Evolutionary conservation across 2,888 invertebrate genomes (phyloP).

Genomic region (Plebejus anna): DNA sequence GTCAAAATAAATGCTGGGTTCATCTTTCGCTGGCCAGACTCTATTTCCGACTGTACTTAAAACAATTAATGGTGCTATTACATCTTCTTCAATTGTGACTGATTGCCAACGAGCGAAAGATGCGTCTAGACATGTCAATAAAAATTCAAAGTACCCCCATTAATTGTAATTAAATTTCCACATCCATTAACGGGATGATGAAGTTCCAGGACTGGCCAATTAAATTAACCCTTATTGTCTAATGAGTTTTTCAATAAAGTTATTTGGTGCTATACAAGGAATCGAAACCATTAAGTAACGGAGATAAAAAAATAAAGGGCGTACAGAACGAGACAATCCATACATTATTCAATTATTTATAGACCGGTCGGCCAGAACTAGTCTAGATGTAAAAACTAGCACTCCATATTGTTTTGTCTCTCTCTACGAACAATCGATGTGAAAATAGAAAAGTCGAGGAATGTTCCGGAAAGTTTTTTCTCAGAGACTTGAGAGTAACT

Average conservation of each 20-base stretch:
- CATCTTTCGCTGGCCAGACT: no score
- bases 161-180: background rate
- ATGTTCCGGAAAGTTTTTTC: slow-evolving; percentile 19
- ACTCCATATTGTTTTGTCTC: slow-evolving; percentile 31
- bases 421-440: slow-evolving; percentile 30
- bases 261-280: slow-evolving; percentile 8
- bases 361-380: slow-evolving; percentile 42
- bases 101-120: slow-evolving; percentile 30
- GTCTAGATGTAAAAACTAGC: slow-evolving; percentile 33
- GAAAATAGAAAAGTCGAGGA: background rate
- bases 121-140: slow-evolving; percentile 10
- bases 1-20: no score
- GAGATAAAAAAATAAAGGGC: slow-evolving; percentile 13
- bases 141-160: background rate
- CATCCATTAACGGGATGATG: background rate
- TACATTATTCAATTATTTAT: slow-evolving; percentile 57
- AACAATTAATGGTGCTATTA: background rate
- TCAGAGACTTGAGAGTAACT: background rate
- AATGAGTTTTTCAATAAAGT: slow-evolving; percentile 26
- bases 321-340: slow-evolving; percentile 38
- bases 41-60: background rate
- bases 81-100: background rate
- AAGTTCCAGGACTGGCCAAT: background rate
- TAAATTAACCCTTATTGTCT: slow-evolving; percentile 1
- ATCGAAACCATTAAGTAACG: slow-evolving; percentile 5